These are phyloP conservation scores for Leucozona laternaria DNA, from an alignment of 2,888 invertebrate species.

Conservation along the genomic window DNA sequence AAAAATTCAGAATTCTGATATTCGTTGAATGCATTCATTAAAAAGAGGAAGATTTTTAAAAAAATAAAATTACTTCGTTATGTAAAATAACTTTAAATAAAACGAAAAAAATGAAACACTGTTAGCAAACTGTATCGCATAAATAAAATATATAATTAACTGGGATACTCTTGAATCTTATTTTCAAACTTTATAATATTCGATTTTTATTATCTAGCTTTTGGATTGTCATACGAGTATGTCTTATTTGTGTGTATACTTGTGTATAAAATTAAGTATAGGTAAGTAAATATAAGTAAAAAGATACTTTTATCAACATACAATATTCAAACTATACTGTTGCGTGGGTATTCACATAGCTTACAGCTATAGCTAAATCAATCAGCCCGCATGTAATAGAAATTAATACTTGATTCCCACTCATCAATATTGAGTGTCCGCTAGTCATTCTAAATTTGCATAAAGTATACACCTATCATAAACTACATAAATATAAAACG, in stretches of 20 bases:
- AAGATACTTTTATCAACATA: not conserved
- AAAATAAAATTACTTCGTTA: no score
- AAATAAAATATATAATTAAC: no score
- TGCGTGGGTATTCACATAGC: not conserved
- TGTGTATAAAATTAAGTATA: not conserved
- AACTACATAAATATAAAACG: constrained; percentile 29
- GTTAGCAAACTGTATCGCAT: no score
- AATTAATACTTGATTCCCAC: constrained; percentile 24
- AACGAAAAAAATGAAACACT: no score
- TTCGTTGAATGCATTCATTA: no score
- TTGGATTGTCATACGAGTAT: not conserved
- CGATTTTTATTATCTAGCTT: not conserved
- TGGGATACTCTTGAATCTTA: not conserved
- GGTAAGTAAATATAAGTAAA: no score
- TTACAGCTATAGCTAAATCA: not conserved
- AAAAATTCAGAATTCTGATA: no score
- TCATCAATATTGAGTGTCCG: constrained; percentile 11
- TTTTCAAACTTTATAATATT: not conserved
- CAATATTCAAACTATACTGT: not conserved
- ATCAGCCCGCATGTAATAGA: constrained; percentile 13
- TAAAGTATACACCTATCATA: constrained; percentile 37
- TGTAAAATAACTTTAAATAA: no score
- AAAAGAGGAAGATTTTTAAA: no score
- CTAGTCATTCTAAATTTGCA: constrained; percentile 44
- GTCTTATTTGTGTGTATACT: not conserved